Evolutionary conservation across 2,113 vertebrate genomes (phyloP), one percentile per base, ranked within the genome.

Genomic region (Esox niger): DNA sequence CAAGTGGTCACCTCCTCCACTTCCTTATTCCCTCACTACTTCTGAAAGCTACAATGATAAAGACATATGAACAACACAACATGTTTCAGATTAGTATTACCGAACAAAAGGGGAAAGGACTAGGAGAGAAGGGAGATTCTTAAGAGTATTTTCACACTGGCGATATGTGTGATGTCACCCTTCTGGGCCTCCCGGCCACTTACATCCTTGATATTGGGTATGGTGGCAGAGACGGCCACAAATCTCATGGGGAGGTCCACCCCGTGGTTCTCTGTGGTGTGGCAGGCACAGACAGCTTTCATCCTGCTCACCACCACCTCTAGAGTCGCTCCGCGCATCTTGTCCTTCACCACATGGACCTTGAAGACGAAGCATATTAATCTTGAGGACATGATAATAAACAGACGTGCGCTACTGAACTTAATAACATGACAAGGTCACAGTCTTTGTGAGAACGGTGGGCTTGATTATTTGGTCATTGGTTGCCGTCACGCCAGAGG

Each of bases 261-360:
- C 1, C 78, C 79, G 21, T 75, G 75, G 65, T 88, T 92, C 61
- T 90, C 88, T 69, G 70, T 75, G 8, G 68, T 69, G 74, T 84
- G 85, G 70, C 89, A 92, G 62, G 88, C 86, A 25, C 95, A 90
- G 46, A 96, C 83, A 10, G 97, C 94, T 90, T 98, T 99, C 97
- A 99, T 99, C 74, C 97, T 93, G 87, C 95, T 98, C 79, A 98
- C 94, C 15, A 98, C 97, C 77, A 95, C 97, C 78, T 99, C 97
- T 81, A 99, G 90, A 2, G 96, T 98, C 55, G 97, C 95, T 0
- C 97, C 97, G 20, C 97, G 95, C 61, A 90, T 93, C 81, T 92
- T 88, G 86, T 98, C 95, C 88, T 97, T 98, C 82, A 99, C 87
- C 79, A 96, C 83, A 30, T 99, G 97, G 7, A 98, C 92, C 97